Evolutionary conservation across 92 coral and sea anemone genomes (phyloP).

Genomic region (Blastomussa wellsi): DNA sequence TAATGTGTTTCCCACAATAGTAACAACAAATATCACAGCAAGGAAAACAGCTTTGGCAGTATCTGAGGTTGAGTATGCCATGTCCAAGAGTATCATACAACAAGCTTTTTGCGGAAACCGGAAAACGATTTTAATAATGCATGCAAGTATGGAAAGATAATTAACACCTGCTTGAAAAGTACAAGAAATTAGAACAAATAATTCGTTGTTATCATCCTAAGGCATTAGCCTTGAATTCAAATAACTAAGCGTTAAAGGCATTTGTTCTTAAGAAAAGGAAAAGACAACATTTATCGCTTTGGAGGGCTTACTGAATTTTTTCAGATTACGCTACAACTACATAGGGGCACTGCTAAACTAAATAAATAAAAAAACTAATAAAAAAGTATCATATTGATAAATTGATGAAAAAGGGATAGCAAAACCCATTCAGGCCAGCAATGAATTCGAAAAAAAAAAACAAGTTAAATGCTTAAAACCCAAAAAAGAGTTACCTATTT

Average conservation of each 20-base stretch:
- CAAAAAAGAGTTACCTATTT: background rate
- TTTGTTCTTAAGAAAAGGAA: background rate
- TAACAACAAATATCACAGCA: slow-evolving; percentile 10
- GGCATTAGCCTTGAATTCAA: background rate
- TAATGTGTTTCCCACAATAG: slow-evolving; percentile 20
- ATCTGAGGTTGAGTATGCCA: slow-evolving; percentile 15
- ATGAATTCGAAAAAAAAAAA: too few species aligned
- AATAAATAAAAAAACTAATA: background rate
- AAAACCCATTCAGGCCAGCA: background rate
- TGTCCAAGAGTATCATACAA: background rate
- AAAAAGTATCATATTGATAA: background rate
- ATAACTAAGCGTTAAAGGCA: background rate
- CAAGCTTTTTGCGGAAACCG: background rate
- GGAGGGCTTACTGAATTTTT: background rate
- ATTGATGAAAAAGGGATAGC: background rate
- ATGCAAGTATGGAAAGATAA: background rate
- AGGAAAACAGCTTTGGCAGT: slow-evolving; percentile 7
- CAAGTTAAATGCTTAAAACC: background rate
- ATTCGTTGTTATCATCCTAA: background rate
- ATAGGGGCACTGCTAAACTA: background rate
- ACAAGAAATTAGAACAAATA: background rate
- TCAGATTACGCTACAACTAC: background rate
- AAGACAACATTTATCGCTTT: background rate
- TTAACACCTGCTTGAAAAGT: background rate
- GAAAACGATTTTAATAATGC: background rate